These are phyloP conservation scores for Formica aserva DNA, from an alignment of 2,888 invertebrate genomes.

Conservation along the genomic window DNA sequence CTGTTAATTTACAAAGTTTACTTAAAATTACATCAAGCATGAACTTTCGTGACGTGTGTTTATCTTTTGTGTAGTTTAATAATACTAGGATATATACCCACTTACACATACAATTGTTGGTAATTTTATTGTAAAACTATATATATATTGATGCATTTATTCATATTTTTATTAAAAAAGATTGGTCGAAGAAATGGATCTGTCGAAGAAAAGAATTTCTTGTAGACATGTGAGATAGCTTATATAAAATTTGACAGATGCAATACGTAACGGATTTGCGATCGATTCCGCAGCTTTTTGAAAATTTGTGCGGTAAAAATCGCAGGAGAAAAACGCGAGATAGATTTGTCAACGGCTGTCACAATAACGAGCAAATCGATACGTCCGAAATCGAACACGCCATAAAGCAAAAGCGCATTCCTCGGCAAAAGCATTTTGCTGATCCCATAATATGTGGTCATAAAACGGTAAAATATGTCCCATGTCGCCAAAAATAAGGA, in stretches of 20 bases:
- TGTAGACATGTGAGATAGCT: not conserved
- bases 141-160: not conserved
- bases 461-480: slow-evolving; percentile 16
- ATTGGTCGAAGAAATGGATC: not conserved
- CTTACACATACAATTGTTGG: not conserved
- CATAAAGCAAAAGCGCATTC: slow-evolving; percentile 13
- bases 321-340: not conserved
- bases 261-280: not conserved
- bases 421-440: not conserved
- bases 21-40: slow-evolving; percentile 14
- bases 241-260: not conserved
- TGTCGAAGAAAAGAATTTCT: not conserved
- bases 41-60: not conserved
- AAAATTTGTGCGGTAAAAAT: slow-evolving; percentile 5
- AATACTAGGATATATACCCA: not conserved
- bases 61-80: not conserved
- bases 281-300: not conserved
- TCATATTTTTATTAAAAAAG: not conserved
- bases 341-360: slow-evolving; percentile 37
- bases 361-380: slow-evolving; percentile 43
- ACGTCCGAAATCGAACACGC: slow-evolving; percentile 16
- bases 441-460: slow-evolving; percentile 19
- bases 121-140: not conserved
- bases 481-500: not conserved
- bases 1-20: not conserved